Base-by-base conservation (phyloP, 2,888 invertebrate genomes). In the Diplazon laetatorius region DNA sequence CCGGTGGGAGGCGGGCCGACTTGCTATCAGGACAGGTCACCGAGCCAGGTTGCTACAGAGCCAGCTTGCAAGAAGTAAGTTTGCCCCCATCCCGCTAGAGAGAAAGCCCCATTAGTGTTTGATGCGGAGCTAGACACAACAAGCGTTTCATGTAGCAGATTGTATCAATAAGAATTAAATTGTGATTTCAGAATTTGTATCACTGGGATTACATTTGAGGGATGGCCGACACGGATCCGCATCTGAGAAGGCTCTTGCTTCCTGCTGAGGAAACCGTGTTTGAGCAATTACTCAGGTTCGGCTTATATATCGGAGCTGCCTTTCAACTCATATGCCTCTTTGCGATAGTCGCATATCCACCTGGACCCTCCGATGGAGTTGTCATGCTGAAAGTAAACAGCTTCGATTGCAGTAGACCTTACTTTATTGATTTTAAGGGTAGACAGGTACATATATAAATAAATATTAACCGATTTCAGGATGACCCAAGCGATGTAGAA, bases 311-410 rank as follows among this genome's bases (percentile, higher is more conserved):
- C 42, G 97, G 97, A 4, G 97, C 97, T 14, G 93, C 96, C n/a
- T 97, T 97, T 87, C 97, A 97, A 91, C 91, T 97, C 71, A 91
- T 95, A 20, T 97, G 97, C 87, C 93, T 98, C 80, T 93, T 95
- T 62, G 96, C 97, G 18, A 96, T 97, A 82, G 94, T 97, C 59
- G 93, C 96, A 76, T 93, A 89, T 82, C 89, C 90, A 73, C 85
- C 87, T 39, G 89, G 88, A 68, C 89, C 89, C 10, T 87, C 87
- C 2, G 90, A 91, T 72, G 88, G 90, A 8, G 86, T 89, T 14
- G 84, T 90, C 37, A 87, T 89, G 25, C 82, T 90, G 0, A 91
- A 91, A 87, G 90, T 90, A 83, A 77, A 75, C 50, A n/a, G 37
- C 4, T 10, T 52, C 12, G 20, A 22, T 25, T 22, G 12, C 2